phyloP scores from a whole-genome alignment of 2,888 invertebrate species.

The Leptopilina myrica region DNA sequence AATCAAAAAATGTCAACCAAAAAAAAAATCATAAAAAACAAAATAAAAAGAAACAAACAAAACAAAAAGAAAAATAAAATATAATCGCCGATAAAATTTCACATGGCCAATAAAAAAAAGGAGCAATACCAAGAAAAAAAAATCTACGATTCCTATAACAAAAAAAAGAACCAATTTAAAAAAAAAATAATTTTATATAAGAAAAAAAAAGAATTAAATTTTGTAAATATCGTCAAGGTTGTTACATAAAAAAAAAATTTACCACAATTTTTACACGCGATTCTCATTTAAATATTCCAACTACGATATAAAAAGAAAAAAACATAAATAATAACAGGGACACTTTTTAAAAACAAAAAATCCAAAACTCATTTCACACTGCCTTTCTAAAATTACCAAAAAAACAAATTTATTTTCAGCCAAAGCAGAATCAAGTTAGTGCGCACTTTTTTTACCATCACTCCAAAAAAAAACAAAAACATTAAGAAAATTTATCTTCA shows the following conservation, averaged over 20 bases:
- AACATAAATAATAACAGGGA: neutral
- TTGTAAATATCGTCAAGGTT: constrained; percentile 38
- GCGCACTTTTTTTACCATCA: neutral
- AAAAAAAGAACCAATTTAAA: constrained; percentile 15
- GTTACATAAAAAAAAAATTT: constrained; percentile 19
- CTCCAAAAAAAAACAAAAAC: neutral
- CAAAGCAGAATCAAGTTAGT: neutral
- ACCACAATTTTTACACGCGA: constrained; percentile 11
- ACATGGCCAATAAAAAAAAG: too few species aligned
- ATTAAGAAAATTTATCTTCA: neutral
- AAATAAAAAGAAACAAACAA: neutral
- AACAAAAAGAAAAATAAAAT: neutral
- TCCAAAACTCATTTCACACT: neutral
- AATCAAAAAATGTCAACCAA: neutral
- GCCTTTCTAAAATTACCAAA: neutral
- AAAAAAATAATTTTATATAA: neutral
- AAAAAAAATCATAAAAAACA: neutral
- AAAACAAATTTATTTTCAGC: constrained; percentile 1
- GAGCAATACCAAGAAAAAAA: neutral
- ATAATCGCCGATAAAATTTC: too few species aligned
- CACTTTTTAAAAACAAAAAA: neutral
- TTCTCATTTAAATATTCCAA: neutral
- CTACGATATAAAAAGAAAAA: neutral
- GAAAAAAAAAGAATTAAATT: neutral
- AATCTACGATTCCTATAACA: neutral